Evolutionary conservation across 2,113 vertebrate genomes (phyloP).

Genomic region (Neodon shergylaensis): DNA sequence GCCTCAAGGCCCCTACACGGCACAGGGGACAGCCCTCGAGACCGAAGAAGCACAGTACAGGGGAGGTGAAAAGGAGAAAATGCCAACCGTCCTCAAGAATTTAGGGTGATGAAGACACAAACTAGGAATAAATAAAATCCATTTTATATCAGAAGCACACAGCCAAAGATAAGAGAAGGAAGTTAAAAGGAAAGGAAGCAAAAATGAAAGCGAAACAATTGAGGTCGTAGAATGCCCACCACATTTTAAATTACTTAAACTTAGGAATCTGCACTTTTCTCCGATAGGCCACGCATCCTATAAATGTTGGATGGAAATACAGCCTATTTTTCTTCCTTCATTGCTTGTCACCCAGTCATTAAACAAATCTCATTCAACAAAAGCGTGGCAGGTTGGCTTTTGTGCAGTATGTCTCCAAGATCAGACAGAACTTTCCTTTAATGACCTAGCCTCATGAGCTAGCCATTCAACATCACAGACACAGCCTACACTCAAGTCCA

Average conservation of each 20-base stretch:
- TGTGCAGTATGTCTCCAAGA: too few species aligned
- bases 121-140: neutral
- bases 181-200: neutral
- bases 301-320: neutral
- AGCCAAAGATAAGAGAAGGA: neutral
- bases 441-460: too few species aligned
- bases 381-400: neutral
- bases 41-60: neutral
- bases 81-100: neutral
- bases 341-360: neutral
- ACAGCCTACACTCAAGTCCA: too few species aligned
- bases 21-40: neutral
- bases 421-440: too few species aligned
- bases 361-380: neutral
- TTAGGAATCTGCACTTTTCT: neutral
- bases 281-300: neutral
- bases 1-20: neutral
- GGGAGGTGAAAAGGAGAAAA: neutral
- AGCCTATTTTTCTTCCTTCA: neutral
- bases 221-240: neutral
- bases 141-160: neutral
- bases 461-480: too few species aligned
- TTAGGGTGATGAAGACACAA: neutral
- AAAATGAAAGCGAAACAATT: neutral
- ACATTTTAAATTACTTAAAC: neutral